Evolutionary conservation across 2,797 vertebrate genomes (phyloP), one percentile per base, ranked within the genome.

Genomic region (Carcharodon carcharias): DNA sequence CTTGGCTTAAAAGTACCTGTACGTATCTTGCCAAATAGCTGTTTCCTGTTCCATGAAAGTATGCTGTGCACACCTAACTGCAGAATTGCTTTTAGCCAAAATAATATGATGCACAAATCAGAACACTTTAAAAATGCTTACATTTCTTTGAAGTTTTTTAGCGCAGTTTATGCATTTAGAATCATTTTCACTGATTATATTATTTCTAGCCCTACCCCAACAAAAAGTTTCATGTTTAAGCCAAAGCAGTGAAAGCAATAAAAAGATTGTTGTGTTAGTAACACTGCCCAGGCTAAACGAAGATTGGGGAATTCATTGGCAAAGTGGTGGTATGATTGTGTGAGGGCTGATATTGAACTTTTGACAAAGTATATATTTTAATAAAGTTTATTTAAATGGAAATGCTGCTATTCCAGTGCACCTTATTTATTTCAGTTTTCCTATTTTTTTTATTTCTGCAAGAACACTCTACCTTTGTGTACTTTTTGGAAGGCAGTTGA

Each of bases 21-120:
- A 77, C 50, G 58, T 77, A 50, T 73, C 28, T 58, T 95, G 69
- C 69, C 94, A 95, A 77, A 77, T 71, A 31, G 3, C 45, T 35
- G 28, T 77, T 95, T 95, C 94, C 94, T 95, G 94, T 58, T 21
- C 45, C 69, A 95, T 95, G 94, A 95, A 95, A 95, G 50, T 77
- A 21, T 73, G 28, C 69, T 35, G 28, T 95, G 69, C 73, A 67
- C 26, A 71, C 28, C 54, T 71, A 95, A 95, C 77, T 95, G 94
- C 69, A 73, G 50, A 77, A 58, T 95, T 77, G 26, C 69, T 8
- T 28, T 91, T 91, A 18, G 7, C 54, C 69, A 71, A 95, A 95
- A 95, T 73, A 77, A 95, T 69, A 69, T 67, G 50, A n/a, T 73
- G 5, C 94, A 35, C 67, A 67, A 67, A 67, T 93, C 91, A 67